Evolutionary conservation across 2,888 invertebrate species (phyloP), one percentile per base, ranked within the genome.

Genomic region (Encarsia formosa): DNA sequence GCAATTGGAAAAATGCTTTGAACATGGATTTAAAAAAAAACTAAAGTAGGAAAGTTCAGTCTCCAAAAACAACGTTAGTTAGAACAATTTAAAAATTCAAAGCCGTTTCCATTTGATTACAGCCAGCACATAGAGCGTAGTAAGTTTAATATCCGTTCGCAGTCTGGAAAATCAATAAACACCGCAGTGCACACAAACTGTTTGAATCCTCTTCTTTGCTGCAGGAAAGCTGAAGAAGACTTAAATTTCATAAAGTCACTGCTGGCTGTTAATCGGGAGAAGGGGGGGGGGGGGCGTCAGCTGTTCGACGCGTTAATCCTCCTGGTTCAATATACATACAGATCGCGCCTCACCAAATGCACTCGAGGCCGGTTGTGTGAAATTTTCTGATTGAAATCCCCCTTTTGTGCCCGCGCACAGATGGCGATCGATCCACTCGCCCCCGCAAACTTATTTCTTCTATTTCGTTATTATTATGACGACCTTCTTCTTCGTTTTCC

Each of bases 221-320:
- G 23, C 31, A 16, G 34, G 2, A 31, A 19, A 23, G 31, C 22
- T n/a, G 8, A 13, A 35, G 29, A 31, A 51, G 43, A 49, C 55
- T 56, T 52, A 46, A 52, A 49, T 56, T 56, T 56, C 55, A 52
- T 56, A 46, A 56, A 56, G 52, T 49, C 39, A 20, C 29, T 41
- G 46, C 45, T 19, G 5, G 40, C 15, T 5, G 23, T 18, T 15
- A 29, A 15, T 5, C 16, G 34, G n/a, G n/a, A n/a, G n/a, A n/a
- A 13, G 29, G 8, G 29, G 29, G 29, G 8, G 29, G 5, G 38
- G 4, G 29, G 6, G 24, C 51, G 51, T 49, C 55, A 52, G 52
- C 49, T 52, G 55, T 26, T 52, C 32, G 55, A 49, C 38, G 52
- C 51, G 44, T 56, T 56, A 52, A 52, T 56, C 49, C 42, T 51